These are phyloP conservation scores for Drosophila kohkoa DNA, from an alignment of 1,140 invertebrate genomes.

Conservation along the genomic window DNA sequence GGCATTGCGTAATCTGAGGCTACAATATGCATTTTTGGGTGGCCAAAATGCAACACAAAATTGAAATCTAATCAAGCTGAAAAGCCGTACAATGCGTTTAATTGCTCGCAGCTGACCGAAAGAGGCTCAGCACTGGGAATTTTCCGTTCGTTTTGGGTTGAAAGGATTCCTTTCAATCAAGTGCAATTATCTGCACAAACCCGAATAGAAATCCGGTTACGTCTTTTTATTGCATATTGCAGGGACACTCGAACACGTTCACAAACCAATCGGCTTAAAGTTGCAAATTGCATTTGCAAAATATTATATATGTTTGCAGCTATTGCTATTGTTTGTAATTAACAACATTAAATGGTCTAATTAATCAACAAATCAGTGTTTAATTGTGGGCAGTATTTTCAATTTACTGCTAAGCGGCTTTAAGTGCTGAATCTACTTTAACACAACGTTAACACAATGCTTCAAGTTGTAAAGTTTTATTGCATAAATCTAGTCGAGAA, in stretches of 20 bases:
- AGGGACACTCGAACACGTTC: conserved; percentile 14
- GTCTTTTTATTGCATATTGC: conserved; percentile 25
- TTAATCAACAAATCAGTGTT: neutral
- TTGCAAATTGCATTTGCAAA: conserved; percentile 9
- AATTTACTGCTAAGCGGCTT: too few relatives aligned
- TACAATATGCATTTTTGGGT: conserved; percentile 29
- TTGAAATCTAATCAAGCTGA: conserved; percentile 64
- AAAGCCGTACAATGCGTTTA: conserved; percentile 61
- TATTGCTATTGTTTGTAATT: too few relatives aligned
- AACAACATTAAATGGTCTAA: too few relatives aligned
- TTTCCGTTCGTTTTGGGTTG: neutral
- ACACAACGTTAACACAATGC: conserved; percentile 34
- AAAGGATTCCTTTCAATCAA: conserved; percentile 46
- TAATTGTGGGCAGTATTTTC: neutral
- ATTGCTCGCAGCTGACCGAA: conserved; percentile 49
- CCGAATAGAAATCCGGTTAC: conserved; percentile 32
- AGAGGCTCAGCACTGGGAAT: conserved; percentile 19
- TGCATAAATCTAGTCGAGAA: conserved; percentile 47
- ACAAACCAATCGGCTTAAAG: conserved; percentile 20
- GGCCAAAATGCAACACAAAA: conserved; percentile 30
- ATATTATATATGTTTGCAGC: too few relatives aligned
- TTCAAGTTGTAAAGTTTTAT: conserved; percentile 57
- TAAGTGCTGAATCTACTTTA: neutral
- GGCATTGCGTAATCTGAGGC: neutral
- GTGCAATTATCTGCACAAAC: conserved; percentile 56